A percentile compares a stretch with the other conserved stretches of the same genome.
Evolutionary conservation across 2,888 invertebrate species (phyloP).

Genomic region (Andrena bicolor): DNA sequence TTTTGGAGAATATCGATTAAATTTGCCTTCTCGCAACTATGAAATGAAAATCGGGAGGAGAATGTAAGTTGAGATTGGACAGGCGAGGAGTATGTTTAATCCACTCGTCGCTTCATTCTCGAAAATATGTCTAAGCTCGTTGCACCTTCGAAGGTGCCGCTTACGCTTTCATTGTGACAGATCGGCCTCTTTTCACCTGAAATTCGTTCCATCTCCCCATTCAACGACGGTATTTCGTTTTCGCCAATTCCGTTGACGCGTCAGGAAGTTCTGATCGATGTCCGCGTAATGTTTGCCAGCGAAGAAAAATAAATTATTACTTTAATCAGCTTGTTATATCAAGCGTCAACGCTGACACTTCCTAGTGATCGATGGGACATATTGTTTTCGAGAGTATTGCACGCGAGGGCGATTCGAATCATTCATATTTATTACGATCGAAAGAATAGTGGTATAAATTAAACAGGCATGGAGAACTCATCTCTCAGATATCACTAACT

Average conservation of each 20-base stretch:
- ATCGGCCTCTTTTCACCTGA: conserved; percentile 36
- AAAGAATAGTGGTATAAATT: not conserved
- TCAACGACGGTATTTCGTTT: not conserved
- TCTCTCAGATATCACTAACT: no score
- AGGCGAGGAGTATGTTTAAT: not conserved
- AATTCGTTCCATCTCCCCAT: conserved; percentile 47
- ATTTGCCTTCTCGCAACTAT: not conserved
- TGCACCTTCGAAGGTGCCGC: conserved; percentile 4
- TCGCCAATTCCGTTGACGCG: not conserved
- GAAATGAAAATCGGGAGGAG: no score
- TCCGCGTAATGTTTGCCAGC: conserved; percentile 26
- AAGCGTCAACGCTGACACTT: conserved; percentile 1
- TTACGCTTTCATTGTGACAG: conserved; percentile 45
- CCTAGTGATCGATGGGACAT: conserved; percentile 35
- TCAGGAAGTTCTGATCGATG: conserved; percentile 51
- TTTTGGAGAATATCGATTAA: not conserved
- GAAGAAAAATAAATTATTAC: conserved; percentile 44
- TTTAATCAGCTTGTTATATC: conserved; percentile 27
- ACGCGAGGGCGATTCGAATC: not conserved
- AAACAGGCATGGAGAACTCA: not conserved
- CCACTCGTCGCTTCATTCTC: conserved; percentile 28
- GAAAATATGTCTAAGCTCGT: conserved; percentile 33
- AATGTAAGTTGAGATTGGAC: no score
- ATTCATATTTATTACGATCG: conserved; percentile 8
- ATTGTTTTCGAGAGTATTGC: conserved; percentile 14